phyloP scores from a whole-genome alignment of 2,888 invertebrate species.

The Drosophila monieri region DNA sequence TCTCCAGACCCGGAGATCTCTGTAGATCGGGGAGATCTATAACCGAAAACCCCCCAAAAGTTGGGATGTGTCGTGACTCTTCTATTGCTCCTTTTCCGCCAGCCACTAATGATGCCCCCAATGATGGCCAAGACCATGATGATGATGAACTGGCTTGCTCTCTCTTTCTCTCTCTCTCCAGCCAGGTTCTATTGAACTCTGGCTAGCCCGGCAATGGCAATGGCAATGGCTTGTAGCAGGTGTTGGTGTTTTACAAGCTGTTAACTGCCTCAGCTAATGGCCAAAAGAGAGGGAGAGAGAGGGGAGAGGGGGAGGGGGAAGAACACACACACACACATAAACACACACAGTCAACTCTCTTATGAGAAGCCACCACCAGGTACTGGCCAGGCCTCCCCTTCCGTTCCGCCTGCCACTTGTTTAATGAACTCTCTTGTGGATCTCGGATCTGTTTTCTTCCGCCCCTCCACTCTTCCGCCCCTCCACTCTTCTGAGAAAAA shows the following conservation, averaged over 20 bases:
- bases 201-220: slow-evolving; percentile 22
- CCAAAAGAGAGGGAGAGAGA: slow-evolving; percentile 14
- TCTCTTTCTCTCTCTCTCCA: too few species aligned
- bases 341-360: slow-evolving; percentile 8
- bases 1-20: too few species aligned
- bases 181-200: slow-evolving; percentile 71
- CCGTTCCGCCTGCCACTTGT: slow-evolving; percentile 49
- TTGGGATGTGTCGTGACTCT: slow-evolving; percentile 52
- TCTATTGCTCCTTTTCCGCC: slow-evolving; percentile 69
- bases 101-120: slow-evolving; percentile 24
- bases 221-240: slow-evolving; percentile 62
- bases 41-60: neutral
- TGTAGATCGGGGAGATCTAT: too few species aligned
- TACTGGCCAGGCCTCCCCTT: neutral
- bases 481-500: too few species aligned
- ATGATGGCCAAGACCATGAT: slow-evolving; percentile 10
- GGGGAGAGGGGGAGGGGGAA: neutral
- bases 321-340: neutral
- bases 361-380: slow-evolving; percentile 32
- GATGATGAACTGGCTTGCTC: slow-evolving; percentile 35
- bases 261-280: slow-evolving; percentile 73
- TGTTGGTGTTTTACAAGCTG: slow-evolving; percentile 77
- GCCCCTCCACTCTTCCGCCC: too few species aligned
- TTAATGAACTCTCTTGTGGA: slow-evolving; percentile 16
- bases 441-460: neutral